A percentile compares a stretch with the other conserved stretches of the same genome.
Conservation (phyloP, 2,888 invertebrate genomes). For the Drosophila hamatofila region DNA sequence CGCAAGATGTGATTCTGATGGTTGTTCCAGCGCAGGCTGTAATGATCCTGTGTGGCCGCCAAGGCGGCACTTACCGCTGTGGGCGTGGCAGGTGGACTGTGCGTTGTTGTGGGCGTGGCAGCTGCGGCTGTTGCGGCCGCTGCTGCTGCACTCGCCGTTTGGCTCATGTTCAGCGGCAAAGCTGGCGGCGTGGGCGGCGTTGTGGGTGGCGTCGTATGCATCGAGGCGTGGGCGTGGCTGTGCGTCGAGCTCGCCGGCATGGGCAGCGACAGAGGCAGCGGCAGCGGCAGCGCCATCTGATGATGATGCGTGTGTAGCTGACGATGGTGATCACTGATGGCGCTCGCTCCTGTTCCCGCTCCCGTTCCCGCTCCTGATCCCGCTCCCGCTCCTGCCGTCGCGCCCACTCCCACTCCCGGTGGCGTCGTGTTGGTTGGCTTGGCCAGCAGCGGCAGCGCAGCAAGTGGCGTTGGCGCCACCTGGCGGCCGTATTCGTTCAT, state of each 20-base stretch:
- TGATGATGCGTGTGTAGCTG: constrained; percentile 28
- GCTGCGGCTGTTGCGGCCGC: constrained; percentile 26
- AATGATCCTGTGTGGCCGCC: constrained; percentile 89
- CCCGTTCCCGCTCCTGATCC: background rate
- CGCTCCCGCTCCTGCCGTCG: background rate
- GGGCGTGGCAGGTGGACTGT: constrained; percentile 66
- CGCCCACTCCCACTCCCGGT: constrained; percentile 3
- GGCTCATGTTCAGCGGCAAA: constrained; percentile 73
- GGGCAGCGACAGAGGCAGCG: constrained; percentile 16
- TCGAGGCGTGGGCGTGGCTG: constrained; percentile 40
- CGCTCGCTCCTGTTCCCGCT: constrained; percentile 4
- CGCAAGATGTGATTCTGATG: constrained; percentile 95
- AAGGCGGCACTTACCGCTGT: constrained; percentile 29
- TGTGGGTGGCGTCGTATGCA: constrained; percentile 73
- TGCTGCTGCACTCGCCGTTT: constrained; percentile 43
- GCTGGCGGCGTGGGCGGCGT: constrained; percentile 77
- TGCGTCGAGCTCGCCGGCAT: constrained; percentile 18
- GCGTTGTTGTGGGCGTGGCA: constrained; percentile 30
- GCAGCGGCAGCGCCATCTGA: constrained; percentile 14
- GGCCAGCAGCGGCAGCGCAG: constrained; percentile 63
- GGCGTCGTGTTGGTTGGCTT: constrained; percentile 44
- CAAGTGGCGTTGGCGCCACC: constrained; percentile 59
- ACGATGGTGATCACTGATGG: constrained; percentile 29
- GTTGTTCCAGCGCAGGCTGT: constrained; percentile 97
- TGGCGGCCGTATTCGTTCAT: constrained; percentile 75